phyloP scores from a whole-genome alignment of 2,797 vertebrate species.

The Alcedo atthis region DNA sequence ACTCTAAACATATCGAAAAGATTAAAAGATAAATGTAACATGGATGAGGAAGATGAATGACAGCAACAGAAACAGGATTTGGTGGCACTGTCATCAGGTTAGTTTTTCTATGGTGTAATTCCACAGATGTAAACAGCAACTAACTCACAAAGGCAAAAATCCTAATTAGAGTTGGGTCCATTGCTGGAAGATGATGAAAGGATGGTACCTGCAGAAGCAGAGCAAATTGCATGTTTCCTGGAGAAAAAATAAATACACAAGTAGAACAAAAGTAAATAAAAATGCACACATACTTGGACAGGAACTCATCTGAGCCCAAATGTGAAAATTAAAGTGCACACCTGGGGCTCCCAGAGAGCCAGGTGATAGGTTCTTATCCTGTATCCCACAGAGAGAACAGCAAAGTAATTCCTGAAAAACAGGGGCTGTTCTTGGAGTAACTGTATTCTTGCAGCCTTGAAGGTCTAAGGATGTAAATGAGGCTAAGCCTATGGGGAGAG shows the following conservation, averaged over 20 bases:
- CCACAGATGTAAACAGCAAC: not conserved
- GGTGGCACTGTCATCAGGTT: not conserved
- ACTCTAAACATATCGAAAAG: not conserved
- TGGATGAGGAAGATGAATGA: not conserved
- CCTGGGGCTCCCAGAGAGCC: not conserved
- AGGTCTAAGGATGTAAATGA: not conserved
- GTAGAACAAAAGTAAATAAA: not conserved
- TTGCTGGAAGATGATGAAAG: not conserved
- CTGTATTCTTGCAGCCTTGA: not conserved
- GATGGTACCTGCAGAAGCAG: not conserved
- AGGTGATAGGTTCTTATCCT: not conserved
- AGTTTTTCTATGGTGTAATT: not conserved
- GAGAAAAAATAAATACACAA: not conserved
- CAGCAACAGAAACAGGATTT: not conserved
- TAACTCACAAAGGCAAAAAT: not conserved
- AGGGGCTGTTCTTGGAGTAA: not conserved
- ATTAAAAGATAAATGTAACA: not conserved
- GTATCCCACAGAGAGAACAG: not conserved
- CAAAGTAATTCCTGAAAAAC: not conserved
- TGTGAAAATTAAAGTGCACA: not conserved
- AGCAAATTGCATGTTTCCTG: not conserved
- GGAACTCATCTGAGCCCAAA: not conserved
- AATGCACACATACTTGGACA: not conserved
- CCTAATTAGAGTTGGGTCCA: not conserved
- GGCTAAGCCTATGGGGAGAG: not conserved